phyloP scores from a whole-genome alignment of 2,888 invertebrate genomes.

The Therioaphis trifolii region DNA sequence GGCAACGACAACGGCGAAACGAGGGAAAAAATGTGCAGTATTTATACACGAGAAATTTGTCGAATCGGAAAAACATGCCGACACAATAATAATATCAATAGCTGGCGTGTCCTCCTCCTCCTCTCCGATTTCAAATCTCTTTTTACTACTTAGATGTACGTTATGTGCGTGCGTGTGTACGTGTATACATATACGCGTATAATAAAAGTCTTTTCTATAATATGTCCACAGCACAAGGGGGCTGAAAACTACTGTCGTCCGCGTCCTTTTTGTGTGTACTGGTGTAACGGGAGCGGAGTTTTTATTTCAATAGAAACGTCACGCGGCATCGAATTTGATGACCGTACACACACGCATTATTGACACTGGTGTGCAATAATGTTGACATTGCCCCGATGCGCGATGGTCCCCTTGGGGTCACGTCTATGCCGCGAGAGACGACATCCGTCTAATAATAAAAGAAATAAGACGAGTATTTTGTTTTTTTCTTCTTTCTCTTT shows the following conservation, averaged over 20 bases:
- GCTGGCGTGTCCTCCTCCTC: slow-evolving; percentile 41
- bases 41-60: slow-evolving; percentile 60
- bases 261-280: slow-evolving; percentile 38
- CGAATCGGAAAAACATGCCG: slow-evolving; percentile 56
- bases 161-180: background rate
- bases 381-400: slow-evolving; percentile 55
- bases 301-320: slow-evolving; percentile 61
- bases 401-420: slow-evolving; percentile 49
- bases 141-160: slow-evolving; percentile 23
- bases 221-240: slow-evolving; percentile 21
- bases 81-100: slow-evolving; percentile 59
- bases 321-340: slow-evolving; percentile 61
- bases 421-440: slow-evolving; percentile 18
- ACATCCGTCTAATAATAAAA: slow-evolving; percentile 62
- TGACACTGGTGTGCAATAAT: slow-evolving; percentile 62
- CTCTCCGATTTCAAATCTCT: slow-evolving; percentile 62
- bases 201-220: slow-evolving; percentile 39
- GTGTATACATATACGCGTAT: background rate
- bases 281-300: slow-evolving; percentile 44
- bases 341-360: slow-evolving; percentile 53
- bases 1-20: background rate
- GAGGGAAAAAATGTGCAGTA: slow-evolving; percentile 22
- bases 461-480: slow-evolving; percentile 37
- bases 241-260: slow-evolving; percentile 41
- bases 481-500: slow-evolving; percentile 2